Base-by-base conservation (phyloP, 2,797 vertebrate genomes). In the Monodelphis domestica region DNA sequence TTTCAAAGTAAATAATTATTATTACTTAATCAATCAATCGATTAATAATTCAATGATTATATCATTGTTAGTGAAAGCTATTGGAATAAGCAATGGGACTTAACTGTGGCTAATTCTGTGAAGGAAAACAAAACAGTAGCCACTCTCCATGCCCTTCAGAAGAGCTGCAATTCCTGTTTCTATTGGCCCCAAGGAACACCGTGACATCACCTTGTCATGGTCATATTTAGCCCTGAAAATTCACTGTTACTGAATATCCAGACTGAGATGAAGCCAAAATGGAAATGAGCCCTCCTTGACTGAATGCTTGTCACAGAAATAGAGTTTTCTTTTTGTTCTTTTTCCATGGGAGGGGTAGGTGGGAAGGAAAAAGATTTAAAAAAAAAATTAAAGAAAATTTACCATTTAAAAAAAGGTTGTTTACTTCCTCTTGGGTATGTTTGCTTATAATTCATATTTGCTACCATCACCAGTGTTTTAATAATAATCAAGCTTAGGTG, bases 1-100 rank as follows among this genome's bases (percentile, higher is more conserved):
- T 93, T 92, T 92, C 38, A 95, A 92, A 53, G 70, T n/a, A 2
- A 70, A 2, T 52, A 56, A n/a, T n/a, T n/a, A n/a, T n/a, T n/a
- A n/a, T n/a, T n/a, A n/a, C n/a, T n/a, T n/a, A n/a, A n/a, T n/a
- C n/a, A n/a, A n/a, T n/a, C n/a, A n/a, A n/a, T n/a, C n/a, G n/a
- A n/a, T n/a, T n/a, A n/a, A n/a, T n/a, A n/a, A n/a, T n/a, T n/a
- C n/a, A n/a, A n/a, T n/a, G n/a, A n/a, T n/a, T n/a, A n/a, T n/a
- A n/a, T n/a, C n/a, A n/a, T n/a, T n/a, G n/a, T 54, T 91, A 52
- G 21, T 95, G n/a, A 38, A 28, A 89, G 9, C 70, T 26, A 45
- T 5, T 84, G 21, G 84, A 50, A 84, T 84, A 45, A 84, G 21
- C 38, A 95, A 63, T 30, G 21, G 38, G 14, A 84, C 70, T 84